phyloP scores from a whole-genome alignment of 2,797 vertebrate species.

The Merluccius polli region DNA sequence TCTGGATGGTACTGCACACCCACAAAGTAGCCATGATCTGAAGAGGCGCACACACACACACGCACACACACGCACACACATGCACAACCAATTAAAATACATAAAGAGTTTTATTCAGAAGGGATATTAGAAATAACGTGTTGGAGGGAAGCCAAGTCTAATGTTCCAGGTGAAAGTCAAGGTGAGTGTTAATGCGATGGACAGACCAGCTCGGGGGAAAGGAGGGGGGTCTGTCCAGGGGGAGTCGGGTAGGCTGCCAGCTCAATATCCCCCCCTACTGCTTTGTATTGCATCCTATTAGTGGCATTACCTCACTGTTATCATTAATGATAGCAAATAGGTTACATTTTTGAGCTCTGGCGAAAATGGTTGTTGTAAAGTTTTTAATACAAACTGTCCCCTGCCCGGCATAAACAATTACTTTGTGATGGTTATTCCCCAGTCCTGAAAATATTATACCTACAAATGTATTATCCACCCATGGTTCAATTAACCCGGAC shows the following conservation, averaged over 20 bases:
- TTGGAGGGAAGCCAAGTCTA: neutral
- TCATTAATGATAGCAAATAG: neutral
- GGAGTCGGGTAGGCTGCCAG: neutral
- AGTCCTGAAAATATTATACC: neutral
- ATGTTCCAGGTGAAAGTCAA: neutral
- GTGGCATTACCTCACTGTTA: neutral
- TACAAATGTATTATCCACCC: neutral
- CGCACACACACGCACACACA: neutral
- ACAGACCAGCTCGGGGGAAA: no score
- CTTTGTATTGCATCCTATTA: neutral
- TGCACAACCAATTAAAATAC: neutral
- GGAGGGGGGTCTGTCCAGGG: no score
- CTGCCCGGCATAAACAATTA: neutral
- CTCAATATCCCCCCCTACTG: neutral
- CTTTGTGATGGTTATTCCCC: neutral
- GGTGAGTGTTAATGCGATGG: neutral
- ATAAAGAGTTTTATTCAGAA: neutral
- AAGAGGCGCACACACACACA: constrained; percentile 12
- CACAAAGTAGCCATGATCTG: constrained; percentile 93
- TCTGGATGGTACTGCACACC: constrained; percentile 96
- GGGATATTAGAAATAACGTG: neutral
- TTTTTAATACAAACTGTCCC: neutral
- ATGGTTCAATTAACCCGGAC: neutral
- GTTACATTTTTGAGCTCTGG: neutral
- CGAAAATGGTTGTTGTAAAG: neutral